Evolutionary conservation across 2,113 vertebrate genomes (phyloP), one percentile per base, ranked within the genome.

Genomic region (Cyprinus carpio): DNA sequence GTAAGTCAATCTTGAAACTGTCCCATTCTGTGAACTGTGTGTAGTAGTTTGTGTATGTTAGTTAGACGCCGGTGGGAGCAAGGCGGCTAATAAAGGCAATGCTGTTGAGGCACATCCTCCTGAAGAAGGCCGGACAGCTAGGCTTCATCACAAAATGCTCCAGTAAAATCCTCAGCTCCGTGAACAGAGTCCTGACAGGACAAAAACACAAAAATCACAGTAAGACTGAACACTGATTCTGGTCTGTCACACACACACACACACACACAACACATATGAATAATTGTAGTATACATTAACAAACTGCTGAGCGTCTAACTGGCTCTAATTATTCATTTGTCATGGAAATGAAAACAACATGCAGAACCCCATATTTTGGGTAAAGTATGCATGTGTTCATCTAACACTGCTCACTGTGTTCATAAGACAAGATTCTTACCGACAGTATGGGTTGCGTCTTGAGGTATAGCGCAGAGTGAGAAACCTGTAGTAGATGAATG

Each of bases 71-170:
- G 18, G 96, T 97, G 88, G 98, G 98, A 60, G 98, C 98, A 88
- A 99, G 92, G 92, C 98, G 97, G 93, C 97, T 99, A 92, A 99
- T 92, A 91, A 99, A 98, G 89, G 97, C 96, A 91, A 99, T 99
- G 92, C 97, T 98, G 89, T 95, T 97, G 87, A 97, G 95, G 91
- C 97, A 99, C 87, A 99, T 96, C 93, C 95, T 97, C 94, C 98
- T 96, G 93, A 99, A 95, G 93, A 99, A 97, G 91, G 92, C 93
- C 0, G 98, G 98, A 87, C 97, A 99, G 0, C 95, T 93, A 0
- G 98, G 98, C 88, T 99, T 99, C 97, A 97, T 99, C 91, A 98
- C 95, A 89, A 99, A 92, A 84, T 99, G 98, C 90, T 99, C 98
- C 87, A 99, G 92, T 83, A 99, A 95, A 87, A 98, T 96, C 86